Evolutionary conservation across 2,797 vertebrate species (phyloP), one percentile per base, ranked within the genome.

Genomic region (Sebastes hubbsi): DNA sequence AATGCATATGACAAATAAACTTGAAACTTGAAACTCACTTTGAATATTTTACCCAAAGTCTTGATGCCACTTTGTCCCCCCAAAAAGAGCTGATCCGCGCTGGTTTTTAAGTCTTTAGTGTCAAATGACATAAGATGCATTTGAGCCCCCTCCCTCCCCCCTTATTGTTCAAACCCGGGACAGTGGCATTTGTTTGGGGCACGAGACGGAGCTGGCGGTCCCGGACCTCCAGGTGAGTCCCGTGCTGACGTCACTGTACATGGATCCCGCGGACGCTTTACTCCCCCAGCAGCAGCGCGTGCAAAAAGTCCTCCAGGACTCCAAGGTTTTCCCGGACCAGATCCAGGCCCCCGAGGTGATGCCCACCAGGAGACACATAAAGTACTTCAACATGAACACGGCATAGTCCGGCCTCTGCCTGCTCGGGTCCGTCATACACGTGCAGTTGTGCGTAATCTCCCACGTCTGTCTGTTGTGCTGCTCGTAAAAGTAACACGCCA

Each of bases 311-410:
- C 97, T 94, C 98, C 98, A 99, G 14, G 98, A 97, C 77, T 98
- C 98, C 0, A 99, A 74, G 0, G 98, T 99, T 85, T 99, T 99
- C 11, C 97, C 96, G 0, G 98, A 99, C 97, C 98, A 99, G 87
- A 98, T 95, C 98, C 98, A 99, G 25, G 97, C 96, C 0, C 98
- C 98, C 0, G 98, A 99, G 2, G 97, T 98, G 95, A 99, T 98
- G 87, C 98, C 98, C 84, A 98, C 97, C 75, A 98, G 95, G 24
- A 98, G 96, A 90, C 97, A 98, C 97, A 98, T 98, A 81, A 99
- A 98, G 92, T 99, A 99, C 86, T 98, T 98, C 34, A 99, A 95
- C 98, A 99, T 99, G 88, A 99, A 99, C 75, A 99, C 97, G 0
- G 97, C 97, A 0, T 98, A 99, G 90, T 98, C 97, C 0, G 97